A percentile compares a stretch with the other conserved stretches of the same genome.
Evolutionary conservation across 2,113 vertebrate species (phyloP).

Genomic region (Laterallus jamaicensis): DNA sequence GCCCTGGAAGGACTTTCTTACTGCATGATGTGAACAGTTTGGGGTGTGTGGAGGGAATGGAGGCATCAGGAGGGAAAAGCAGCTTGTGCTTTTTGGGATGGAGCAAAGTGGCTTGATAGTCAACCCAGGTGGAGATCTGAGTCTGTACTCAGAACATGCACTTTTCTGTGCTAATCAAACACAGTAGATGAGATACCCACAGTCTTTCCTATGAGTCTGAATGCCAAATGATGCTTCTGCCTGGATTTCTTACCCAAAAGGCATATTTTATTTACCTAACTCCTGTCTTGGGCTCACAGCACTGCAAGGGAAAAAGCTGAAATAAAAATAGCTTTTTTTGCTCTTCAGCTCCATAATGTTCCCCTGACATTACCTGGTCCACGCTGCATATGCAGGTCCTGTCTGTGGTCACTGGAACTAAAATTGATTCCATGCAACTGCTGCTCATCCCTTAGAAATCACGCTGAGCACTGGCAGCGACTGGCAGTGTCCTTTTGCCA

Average conservation of each 20-base stretch:
- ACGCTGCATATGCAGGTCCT: background rate
- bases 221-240: background rate
- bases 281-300: background rate
- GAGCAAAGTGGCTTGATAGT: background rate
- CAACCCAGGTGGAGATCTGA: background rate
- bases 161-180: background rate
- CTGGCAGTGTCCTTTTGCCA: background rate
- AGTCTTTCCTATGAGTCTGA: background rate
- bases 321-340: background rate
- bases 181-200: fast-evolving
- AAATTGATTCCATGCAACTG: background rate
- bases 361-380: background rate
- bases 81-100: background rate
- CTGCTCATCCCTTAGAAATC: background rate
- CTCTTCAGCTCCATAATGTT: background rate
- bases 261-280: background rate
- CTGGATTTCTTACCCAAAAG: background rate
- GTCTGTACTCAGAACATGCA: background rate
- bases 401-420: background rate
- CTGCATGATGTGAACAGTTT: fast-evolving
- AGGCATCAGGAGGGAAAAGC: background rate
- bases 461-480: background rate
- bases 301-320: background rate
- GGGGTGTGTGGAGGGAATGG: background rate
- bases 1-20: background rate